phyloP scores from a whole-genome alignment of 2,113 vertebrate species.

The Caracal caracal region DNA sequence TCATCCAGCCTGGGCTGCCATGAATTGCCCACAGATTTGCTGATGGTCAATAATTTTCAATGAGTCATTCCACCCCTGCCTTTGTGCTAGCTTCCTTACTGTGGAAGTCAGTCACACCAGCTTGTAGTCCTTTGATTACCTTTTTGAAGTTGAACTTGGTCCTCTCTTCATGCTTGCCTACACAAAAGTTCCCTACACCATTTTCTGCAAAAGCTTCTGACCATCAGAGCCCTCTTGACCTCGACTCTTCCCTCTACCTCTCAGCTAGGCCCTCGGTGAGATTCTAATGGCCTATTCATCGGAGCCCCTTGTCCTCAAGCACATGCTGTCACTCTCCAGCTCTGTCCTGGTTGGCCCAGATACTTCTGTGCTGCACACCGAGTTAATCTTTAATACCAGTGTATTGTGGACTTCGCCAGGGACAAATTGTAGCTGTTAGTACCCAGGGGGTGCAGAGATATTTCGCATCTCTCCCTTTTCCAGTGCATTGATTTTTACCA shows the following conservation, averaged over 20 bases:
- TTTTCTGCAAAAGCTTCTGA: conserved; percentile 56
- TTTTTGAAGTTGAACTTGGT: conserved; percentile 67
- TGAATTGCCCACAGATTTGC: background rate
- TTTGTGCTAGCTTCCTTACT: conserved; percentile 55
- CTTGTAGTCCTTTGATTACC: conserved; percentile 67
- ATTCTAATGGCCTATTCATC: background rate
- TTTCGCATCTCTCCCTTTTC: background rate
- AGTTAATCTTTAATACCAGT: conserved; percentile 39
- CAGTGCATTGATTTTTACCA: background rate
- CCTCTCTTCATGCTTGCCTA: background rate
- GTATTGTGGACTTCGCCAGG: background rate
- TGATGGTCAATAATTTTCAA: conserved; percentile 27
- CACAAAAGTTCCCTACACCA: background rate
- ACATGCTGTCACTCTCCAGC: conserved; percentile 52
- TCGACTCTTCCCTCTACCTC: background rate
- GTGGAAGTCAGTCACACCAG: conserved; percentile 43
- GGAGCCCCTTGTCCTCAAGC: background rate
- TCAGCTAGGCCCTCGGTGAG: background rate
- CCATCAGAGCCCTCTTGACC: conserved; percentile 58
- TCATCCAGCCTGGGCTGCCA: background rate
- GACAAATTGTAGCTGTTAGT: conserved; percentile 46
- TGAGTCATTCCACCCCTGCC: background rate
- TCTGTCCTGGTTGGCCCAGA: background rate
- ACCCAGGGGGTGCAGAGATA: conserved; percentile 20
- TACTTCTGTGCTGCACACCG: background rate